Evolutionary conservation across 2,797 vertebrate species (phyloP), one percentile per base, ranked within the genome.

Genomic region (Melanotaenia boesemani): DNA sequence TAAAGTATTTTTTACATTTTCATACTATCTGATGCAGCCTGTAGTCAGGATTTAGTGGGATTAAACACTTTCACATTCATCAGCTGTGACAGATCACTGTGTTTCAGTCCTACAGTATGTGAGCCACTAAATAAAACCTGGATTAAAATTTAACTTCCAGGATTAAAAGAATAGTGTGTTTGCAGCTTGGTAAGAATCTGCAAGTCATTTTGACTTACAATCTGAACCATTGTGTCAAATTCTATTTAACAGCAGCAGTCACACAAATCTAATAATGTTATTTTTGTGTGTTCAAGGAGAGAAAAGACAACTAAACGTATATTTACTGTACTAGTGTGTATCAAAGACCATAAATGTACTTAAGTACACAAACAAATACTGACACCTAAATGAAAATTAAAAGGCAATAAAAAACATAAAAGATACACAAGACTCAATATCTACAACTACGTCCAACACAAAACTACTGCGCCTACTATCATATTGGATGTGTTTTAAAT

Each of bases 51-150:
- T 82, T 87, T 73, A 81, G 50, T 1, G 18, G 56, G 81, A 81
- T 89, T 78, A 87, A 78, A 77, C 63, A 56, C 76, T 54, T 72
- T 66, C 48, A 11, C 68, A 4, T 61, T 83, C 50, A 63, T 79
- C 77, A 74, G 10, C n/a, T 2, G 1, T 72, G 69, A 81, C 44
- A 22, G 70, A 72, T 79, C 63, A 39, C 34, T 48, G 18, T 26
- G 52, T 82, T 70, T 74, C 20, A 77, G 34, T 22, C 32, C 26
- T 5, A 22, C 46, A 72, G 37, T 9, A 24, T 39, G 13, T n/a
- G 52, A 73, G 16, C 41, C 39, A 10, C 65, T 32, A 16, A 64
- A 68, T 0, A 26, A 0, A 67, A 69, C 58, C 63, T 63, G 44
- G 63, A 86, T 63, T 56, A 44, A 34, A 54, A 26, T 12, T 13